Evolutionary conservation across 2,888 invertebrate species (phyloP).

Genomic region (Leucoptera coffeella): DNA sequence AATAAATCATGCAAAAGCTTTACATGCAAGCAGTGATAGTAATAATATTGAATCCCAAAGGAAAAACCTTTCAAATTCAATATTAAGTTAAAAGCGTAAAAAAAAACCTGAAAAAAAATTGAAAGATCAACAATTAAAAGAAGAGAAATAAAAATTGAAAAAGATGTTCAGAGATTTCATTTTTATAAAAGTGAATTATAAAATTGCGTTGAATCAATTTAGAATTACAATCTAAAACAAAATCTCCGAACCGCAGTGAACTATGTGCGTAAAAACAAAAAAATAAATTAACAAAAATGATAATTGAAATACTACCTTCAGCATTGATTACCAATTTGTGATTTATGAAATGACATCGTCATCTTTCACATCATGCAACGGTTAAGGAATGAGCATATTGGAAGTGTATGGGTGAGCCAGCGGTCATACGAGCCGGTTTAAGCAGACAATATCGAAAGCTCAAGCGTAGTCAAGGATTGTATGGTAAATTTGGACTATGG

Average conservation of each 20-base stretch:
- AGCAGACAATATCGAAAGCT: too few relatives aligned
- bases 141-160: slow-evolving; percentile 18
- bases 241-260: too few relatives aligned
- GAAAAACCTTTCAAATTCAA: slow-evolving; percentile 7
- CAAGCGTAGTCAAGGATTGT: too few relatives aligned
- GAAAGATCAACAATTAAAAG: slow-evolving; percentile 8
- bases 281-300: too few relatives aligned
- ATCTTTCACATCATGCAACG: slow-evolving; percentile 37
- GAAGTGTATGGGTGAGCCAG: slow-evolving; percentile 13
- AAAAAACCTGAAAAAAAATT: slow-evolving; percentile 9
- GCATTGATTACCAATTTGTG: slow-evolving; percentile 40
- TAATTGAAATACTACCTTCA: slow-evolving; percentile 50
- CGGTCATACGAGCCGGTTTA: slow-evolving; percentile 39
- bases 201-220: too few relatives aligned
- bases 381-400: slow-evolving; percentile 44
- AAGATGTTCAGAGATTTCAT: slow-evolving; percentile 15
- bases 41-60: slow-evolving; percentile 14
- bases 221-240: too few relatives aligned
- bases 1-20: slow-evolving; percentile 29
- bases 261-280: too few relatives aligned
- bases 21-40: slow-evolving; percentile 21
- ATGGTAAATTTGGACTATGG: too few relatives aligned
- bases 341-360: slow-evolving; percentile 25
- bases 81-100: slow-evolving; percentile 5
- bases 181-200: slow-evolving; percentile 31